Base-by-base conservation (phyloP, 2,113 vertebrate species). In the Poeciliopsis prolifica region DNA sequence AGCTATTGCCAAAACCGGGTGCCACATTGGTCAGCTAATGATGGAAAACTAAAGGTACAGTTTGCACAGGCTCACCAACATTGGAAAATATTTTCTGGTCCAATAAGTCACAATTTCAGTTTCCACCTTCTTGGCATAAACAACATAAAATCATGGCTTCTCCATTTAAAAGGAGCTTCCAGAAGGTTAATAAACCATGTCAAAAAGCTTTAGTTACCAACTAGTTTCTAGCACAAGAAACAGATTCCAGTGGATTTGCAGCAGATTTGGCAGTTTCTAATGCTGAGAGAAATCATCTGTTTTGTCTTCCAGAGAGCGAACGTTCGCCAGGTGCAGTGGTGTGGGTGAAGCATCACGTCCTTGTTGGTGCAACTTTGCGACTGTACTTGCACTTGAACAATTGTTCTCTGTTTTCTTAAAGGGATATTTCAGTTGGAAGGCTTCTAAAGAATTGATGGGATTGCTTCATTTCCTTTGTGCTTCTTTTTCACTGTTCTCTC, bases 401-500 rank as follows among this genome's bases (percentile, higher is more conserved):
- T 22, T 19, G 15, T 14, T 31, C 31, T 8, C 17, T 64, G 17
- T 24, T 66, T 58, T 60, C 68, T 37, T 13, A 65, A 74, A 42
- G 4, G 2, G 8, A 19, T 17, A 15, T n/a, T 40, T 19, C 61
- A 11, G 61, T 31, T 37, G 26, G 31, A 12, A 22, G 13, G 15
- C 3, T 28, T 24, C 73, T 3, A n/a, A 33, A 10, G 2, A n/a
- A 19, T 72, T 19, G n/a, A 26, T 33, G 2, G n/a, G 28, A 9
- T 61, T 1, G 0, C 72, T 72, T 77, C 9, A 30, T 12, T 70
- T 33, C 35, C 64, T 51, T 68, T 60, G 61, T 68, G 51, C 67
- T 71, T 61, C 31, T 44, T 60, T 64, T 48, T 75, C 73, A 48
- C 48, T 68, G 31, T 71, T 29, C 40, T 75, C 28, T 65, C 60